A percentile compares a stretch with the other conserved stretches of the same genome.
phyloP scores from a whole-genome alignment of 2,888 invertebrate species.

The Himalopsyche tibetana region DNA sequence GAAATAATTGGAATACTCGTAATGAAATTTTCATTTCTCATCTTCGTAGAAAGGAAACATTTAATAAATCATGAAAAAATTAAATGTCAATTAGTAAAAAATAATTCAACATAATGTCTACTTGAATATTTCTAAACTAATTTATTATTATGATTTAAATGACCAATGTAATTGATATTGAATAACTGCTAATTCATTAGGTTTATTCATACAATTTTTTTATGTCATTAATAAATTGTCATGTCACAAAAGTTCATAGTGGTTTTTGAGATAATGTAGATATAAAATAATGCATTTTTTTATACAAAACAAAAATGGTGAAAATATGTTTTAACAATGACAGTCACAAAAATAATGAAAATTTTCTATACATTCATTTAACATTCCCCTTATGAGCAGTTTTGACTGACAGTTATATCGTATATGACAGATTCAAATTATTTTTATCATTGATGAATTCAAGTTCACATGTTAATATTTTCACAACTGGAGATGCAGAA shows the following conservation, averaged over 20 bases:
- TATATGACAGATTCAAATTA: neutral
- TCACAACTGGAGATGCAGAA: constrained; percentile 8
- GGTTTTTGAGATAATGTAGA: neutral
- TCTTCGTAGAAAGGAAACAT: neutral
- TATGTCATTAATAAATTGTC: constrained; percentile 31
- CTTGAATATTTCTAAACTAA: constrained; percentile 46
- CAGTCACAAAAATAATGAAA: constrained; percentile 19
- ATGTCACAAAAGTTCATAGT: constrained; percentile 22
- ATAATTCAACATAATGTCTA: constrained; percentile 52
- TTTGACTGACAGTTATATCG: neutral
- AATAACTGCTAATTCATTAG: constrained; percentile 5
- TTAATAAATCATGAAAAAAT: constrained; percentile 15
- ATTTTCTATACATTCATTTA: constrained; percentile 19
- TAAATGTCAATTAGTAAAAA: constrained; percentile 46
- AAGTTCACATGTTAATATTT: neutral
- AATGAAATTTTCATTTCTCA: neutral
- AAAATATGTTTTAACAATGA: constrained; percentile 4
- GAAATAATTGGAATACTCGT: neutral
- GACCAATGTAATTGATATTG: constrained; percentile 23
- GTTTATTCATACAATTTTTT: constrained; percentile 28
- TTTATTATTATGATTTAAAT: constrained; percentile 40
- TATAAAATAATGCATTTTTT: constrained; percentile 14
- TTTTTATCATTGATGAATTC: neutral
- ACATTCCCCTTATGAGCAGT: constrained; percentile 4
- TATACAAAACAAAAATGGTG: neutral